Percentiles rank a stretch among this genome's conserved stretches.
Conservation (phyloP, 1,140 invertebrate species). For the Prorops nasuta region DNA sequence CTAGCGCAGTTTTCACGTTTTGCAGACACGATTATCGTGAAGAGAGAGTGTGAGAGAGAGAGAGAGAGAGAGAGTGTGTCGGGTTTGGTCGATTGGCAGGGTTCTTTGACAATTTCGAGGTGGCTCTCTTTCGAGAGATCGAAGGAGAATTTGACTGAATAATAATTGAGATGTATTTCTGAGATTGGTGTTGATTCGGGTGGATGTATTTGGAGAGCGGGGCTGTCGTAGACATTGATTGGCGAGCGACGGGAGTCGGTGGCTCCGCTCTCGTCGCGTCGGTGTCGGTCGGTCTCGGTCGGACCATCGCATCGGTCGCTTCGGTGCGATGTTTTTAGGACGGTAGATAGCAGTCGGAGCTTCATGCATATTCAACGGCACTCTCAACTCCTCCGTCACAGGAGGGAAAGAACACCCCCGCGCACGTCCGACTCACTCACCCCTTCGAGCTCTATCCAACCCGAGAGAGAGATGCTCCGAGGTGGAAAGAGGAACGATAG, state of each 20-base stretch:
- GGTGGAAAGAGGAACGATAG: constrained; percentile 19
- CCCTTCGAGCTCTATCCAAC: constrained; percentile 13
- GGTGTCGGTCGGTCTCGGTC: constrained; percentile 12
- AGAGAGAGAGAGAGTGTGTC: no score
- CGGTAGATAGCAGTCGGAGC: constrained; percentile 50
- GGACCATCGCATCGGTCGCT: constrained; percentile 20
- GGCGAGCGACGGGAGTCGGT: constrained; percentile 39
- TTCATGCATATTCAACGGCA: constrained; percentile 59
- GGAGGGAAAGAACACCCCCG: constrained; percentile 56
- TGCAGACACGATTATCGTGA: no score
- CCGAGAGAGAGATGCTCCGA: constrained; percentile 22
- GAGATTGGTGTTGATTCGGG: no score
- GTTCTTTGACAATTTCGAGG: no score
- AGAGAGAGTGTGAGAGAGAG: no score
- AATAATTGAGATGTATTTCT: no score
- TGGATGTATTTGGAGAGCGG: no score
- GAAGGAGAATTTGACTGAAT: no score
- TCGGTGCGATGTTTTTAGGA: constrained; percentile 52
- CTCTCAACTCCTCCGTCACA: constrained; percentile 59
- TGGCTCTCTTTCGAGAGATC: no score
- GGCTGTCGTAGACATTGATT: constrained; percentile 49
- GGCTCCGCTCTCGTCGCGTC: constrained; percentile 9
- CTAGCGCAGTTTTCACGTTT: no score
- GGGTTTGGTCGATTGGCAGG: no score
- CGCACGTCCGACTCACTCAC: constrained; percentile 24